A percentile compares a stretch with the other conserved stretches of the same genome.
These are phyloP conservation scores for Mesoligia furuncula DNA, from an alignment of 2,888 invertebrate species.

Conservation along the genomic window DNA sequence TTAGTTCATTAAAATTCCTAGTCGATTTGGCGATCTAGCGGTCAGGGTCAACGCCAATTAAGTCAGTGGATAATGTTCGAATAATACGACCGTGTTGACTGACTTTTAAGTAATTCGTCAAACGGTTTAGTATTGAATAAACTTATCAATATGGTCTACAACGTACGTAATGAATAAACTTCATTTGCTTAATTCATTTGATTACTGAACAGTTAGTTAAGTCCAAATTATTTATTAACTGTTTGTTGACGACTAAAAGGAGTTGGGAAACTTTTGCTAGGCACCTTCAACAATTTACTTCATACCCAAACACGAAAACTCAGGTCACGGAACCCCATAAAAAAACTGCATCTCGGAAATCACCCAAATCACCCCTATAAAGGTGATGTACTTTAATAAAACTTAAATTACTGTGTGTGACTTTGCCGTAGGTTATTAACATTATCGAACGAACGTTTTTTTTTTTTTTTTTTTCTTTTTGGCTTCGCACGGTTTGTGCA, in stretches of 20 bases:
- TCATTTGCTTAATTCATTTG: neutral
- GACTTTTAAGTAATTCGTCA: slow-evolving; percentile 13
- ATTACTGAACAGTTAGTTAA: too few relatives aligned
- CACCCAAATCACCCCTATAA: neutral
- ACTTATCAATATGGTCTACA: slow-evolving; percentile 6
- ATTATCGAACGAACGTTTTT: neutral
- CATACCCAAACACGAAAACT: neutral
- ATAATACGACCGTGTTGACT: slow-evolving; percentile 21
- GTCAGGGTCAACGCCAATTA: slow-evolving; percentile 44
- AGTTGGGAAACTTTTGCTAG: neutral
- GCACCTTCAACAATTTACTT: neutral
- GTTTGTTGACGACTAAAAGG: slow-evolving; percentile 1
- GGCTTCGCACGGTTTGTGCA: too few relatives aligned
- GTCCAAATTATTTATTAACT: neutral
- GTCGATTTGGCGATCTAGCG: slow-evolving; percentile 46
- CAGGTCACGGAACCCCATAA: neutral
- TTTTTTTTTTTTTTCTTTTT: too few relatives aligned
- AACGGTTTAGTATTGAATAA: slow-evolving; percentile 1
- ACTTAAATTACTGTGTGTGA: neutral
- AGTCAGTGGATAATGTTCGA: slow-evolving; percentile 28
- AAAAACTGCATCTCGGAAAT: neutral
- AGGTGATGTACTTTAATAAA: neutral
- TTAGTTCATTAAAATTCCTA: slow-evolving; percentile 49
- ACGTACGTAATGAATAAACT: slow-evolving; percentile 10
- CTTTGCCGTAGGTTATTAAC: neutral